These are phyloP conservation scores for Eupithecia exiguata DNA, from an alignment of 2,888 invertebrate genomes.

Conservation along the genomic window DNA sequence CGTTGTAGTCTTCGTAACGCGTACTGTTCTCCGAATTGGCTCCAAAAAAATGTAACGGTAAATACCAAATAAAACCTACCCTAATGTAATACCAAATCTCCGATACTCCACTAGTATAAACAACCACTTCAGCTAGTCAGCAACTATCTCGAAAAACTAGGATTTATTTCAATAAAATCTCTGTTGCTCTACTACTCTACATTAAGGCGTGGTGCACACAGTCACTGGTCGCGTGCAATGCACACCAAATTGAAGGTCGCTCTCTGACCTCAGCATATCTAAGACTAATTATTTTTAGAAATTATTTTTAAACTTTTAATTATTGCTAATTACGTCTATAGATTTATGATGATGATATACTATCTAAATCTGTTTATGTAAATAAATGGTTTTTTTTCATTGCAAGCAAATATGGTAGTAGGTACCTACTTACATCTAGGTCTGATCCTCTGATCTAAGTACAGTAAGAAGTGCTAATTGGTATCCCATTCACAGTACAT, in stretches of 20 bases:
- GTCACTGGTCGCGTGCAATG: slow-evolving; percentile 35
- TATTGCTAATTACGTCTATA: background rate
- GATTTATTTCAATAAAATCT: slow-evolving; percentile 13
- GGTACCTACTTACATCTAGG: no score
- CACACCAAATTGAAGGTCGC: slow-evolving; percentile 40
- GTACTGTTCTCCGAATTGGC: background rate
- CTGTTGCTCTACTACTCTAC: slow-evolving; percentile 27
- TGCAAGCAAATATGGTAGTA: background rate
- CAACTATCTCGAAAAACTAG: background rate
- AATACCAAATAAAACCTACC: no score
- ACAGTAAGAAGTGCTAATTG: no score
- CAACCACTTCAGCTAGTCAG: background rate
- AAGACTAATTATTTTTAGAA: slow-evolving; percentile 6
- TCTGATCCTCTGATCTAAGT: no score
- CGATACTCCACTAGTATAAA: background rate
- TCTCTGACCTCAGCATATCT: slow-evolving; percentile 39
- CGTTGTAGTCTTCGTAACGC: background rate
- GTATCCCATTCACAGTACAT: no score
- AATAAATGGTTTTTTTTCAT: background rate
- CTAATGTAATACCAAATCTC: background rate
- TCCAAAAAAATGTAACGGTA: no score
- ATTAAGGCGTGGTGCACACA: slow-evolving; percentile 42
- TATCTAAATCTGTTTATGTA: background rate
- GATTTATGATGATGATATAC: background rate
- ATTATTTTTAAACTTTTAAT: background rate